Evolutionary conservation across 2,113 vertebrate genomes (phyloP).

Genomic region (Hipposideros armiger): DNA sequence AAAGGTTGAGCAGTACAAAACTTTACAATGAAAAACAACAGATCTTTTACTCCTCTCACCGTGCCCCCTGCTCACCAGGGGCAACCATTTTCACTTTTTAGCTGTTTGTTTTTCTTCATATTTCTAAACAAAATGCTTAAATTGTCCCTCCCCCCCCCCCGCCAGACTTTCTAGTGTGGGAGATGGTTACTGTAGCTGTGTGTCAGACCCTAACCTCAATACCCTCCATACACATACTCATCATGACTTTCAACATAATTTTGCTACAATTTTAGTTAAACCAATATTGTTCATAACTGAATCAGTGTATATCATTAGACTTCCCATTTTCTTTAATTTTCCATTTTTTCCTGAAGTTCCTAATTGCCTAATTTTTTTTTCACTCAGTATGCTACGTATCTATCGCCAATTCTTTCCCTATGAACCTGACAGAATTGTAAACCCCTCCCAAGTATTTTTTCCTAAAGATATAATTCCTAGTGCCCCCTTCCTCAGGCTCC

Average conservation of each 20-base stretch:
- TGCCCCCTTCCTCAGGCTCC: neutral
- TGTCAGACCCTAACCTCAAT: neutral
- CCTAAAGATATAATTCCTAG: neutral
- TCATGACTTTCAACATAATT: neutral
- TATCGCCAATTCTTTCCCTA: neutral
- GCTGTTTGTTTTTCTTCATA: neutral
- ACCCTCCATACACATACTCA: neutral
- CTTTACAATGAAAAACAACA: neutral
- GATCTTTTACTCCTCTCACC: neutral
- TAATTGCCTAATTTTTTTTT: neutral
- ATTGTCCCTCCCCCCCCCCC: neutral
- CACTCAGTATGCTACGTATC: neutral
- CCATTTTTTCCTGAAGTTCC: neutral
- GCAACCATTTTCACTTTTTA: neutral
- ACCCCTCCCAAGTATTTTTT: conserved; percentile 3
- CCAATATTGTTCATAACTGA: neutral
- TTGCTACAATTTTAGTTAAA: conserved; percentile 30
- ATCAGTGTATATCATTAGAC: neutral
- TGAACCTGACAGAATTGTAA: neutral
- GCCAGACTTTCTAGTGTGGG: neutral
- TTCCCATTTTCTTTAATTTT: neutral
- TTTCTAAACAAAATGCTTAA: conserved; percentile 23
- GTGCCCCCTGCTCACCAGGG: neutral
- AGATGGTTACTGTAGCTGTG: neutral
- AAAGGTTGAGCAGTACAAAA: neutral